Conservation (phyloP, 2,888 invertebrate species). For the Lasioglossum oenotherae region DNA sequence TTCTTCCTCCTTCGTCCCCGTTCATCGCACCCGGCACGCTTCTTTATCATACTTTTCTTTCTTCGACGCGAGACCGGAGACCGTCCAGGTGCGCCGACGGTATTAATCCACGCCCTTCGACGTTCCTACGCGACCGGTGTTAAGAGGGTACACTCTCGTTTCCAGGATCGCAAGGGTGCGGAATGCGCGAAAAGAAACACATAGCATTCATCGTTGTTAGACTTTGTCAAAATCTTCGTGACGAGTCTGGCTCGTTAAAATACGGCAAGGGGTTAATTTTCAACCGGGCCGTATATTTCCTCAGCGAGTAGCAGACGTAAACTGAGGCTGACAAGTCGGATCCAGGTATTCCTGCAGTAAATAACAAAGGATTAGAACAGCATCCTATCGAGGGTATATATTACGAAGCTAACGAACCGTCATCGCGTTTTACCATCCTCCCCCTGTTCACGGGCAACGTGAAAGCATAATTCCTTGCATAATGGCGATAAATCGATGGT, state of each 20-base stretch:
- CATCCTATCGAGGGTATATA: background rate
- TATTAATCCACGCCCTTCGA: slow-evolving; percentile 59
- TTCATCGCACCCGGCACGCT: slow-evolving; percentile 16
- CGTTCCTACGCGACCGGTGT: slow-evolving; percentile 44
- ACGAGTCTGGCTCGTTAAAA: too few relatives aligned
- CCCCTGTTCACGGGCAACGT: background rate
- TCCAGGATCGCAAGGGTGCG: too few relatives aligned
- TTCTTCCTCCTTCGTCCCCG: slow-evolving; percentile 14
- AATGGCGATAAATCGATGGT: slow-evolving; percentile 51
- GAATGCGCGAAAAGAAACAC: too few relatives aligned
- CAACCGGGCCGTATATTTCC: background rate
- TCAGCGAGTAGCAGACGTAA: background rate
- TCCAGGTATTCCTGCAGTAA: background rate
- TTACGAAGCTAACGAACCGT: slow-evolving; percentile 7
- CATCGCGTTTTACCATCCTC: background rate
- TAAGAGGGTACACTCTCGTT: background rate
- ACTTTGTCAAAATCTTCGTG: too few relatives aligned
- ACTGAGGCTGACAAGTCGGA: background rate
- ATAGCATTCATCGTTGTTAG: too few relatives aligned
- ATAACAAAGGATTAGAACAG: slow-evolving; percentile 14
- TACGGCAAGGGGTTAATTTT: background rate
- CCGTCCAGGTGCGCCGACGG: slow-evolving; percentile 61
- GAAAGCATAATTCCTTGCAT: slow-evolving; percentile 30
- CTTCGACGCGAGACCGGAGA: slow-evolving; percentile 15
- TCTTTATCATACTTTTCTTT: slow-evolving; percentile 31